These are phyloP conservation scores for Himalopsyche anomala DNA, from an alignment of 2,888 invertebrate species.

Conservation along the genomic window DNA sequence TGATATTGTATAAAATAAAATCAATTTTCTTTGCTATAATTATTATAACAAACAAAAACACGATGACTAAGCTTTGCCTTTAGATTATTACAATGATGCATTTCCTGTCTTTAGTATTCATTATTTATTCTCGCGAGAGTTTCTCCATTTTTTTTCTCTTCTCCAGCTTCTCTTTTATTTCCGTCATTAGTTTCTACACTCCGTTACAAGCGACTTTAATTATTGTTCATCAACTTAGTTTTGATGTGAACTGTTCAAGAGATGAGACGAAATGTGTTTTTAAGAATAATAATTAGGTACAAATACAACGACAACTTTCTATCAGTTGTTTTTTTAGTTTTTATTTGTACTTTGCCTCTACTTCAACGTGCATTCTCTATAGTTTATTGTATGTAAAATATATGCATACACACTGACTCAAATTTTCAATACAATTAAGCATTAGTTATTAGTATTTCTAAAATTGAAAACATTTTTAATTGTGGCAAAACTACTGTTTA, in stretches of 20 bases:
- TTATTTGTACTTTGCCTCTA: no score
- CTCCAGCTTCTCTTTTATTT: background rate
- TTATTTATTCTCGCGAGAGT: slow-evolving; percentile 7
- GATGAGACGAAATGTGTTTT: slow-evolving; percentile 3
- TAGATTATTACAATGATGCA: background rate
- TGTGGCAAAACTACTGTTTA: no score
- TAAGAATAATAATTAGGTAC: background rate
- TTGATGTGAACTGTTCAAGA: background rate
- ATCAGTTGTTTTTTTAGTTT: background rate
- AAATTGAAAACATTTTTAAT: no score
- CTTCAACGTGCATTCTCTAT: no score
- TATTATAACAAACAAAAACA: no score
- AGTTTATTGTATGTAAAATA: no score
- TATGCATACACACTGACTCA: no score
- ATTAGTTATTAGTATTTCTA: no score
- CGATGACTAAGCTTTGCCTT: background rate
- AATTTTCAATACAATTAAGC: no score
- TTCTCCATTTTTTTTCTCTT: background rate
- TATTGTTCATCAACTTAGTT: slow-evolving; percentile 26
- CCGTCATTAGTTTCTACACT: slow-evolving; percentile 10
- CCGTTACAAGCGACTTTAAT: background rate
- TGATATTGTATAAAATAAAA: no score
- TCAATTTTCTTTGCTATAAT: no score
- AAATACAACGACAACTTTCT: background rate
- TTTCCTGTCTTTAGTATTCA: background rate